These are phyloP conservation scores for Carcharodon carcharias DNA, from an alignment of 2,797 vertebrate species.

Conservation along the genomic window DNA sequence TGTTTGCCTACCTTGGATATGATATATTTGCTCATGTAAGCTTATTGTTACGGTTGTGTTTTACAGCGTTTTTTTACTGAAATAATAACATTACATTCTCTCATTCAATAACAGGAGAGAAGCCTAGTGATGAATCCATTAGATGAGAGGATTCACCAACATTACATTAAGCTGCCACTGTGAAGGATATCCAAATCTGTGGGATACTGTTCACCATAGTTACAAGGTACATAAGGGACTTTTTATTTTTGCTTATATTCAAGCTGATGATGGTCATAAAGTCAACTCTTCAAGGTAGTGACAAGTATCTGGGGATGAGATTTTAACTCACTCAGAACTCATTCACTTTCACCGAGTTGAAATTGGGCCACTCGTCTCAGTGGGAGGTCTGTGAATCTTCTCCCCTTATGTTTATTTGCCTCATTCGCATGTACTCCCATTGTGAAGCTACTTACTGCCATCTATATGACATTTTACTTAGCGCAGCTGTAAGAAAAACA, in stretches of 20 bases:
- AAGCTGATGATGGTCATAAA: not conserved
- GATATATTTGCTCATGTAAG: not conserved
- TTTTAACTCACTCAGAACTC: too few species aligned
- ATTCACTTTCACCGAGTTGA: not conserved
- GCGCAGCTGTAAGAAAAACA: not conserved
- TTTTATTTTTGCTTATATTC: not conserved
- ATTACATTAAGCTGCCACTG: too few species aligned
- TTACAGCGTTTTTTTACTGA: not conserved
- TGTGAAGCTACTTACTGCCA: not conserved
- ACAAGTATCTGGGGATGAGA: not conserved
- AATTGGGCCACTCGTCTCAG: not conserved
- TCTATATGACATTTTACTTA: conserved; percentile 16
- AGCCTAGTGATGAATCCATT: not conserved
- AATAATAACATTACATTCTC: not conserved
- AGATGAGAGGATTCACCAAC: not conserved
- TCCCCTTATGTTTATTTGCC: conserved; percentile 12
- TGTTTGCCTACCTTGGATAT: not conserved
- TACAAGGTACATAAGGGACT: not conserved
- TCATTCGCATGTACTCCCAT: not conserved
- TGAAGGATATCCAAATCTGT: not conserved
- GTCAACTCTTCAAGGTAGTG: not conserved
- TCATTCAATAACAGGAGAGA: not conserved
- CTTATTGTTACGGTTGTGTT: not conserved
- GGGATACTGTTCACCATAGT: not conserved
- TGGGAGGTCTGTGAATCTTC: not conserved